Conservation (phyloP, 2,888 invertebrate genomes). For the Andrena bucephala region DNA sequence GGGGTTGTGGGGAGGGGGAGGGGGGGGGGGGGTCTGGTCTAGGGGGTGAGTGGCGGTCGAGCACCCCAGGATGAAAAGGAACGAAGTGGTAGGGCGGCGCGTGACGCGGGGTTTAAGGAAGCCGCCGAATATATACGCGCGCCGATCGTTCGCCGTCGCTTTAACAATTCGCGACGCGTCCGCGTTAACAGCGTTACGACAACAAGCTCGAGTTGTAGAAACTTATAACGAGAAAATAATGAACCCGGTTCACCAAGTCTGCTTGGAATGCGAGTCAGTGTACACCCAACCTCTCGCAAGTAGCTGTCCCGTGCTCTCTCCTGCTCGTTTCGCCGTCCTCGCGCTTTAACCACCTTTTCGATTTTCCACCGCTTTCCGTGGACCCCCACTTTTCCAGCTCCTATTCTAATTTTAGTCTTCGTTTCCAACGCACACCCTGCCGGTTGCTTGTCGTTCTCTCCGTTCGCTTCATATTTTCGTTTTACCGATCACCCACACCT, state of each 20-base stretch:
- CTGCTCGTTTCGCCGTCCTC: conserved; percentile 37
- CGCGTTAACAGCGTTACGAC: conserved; percentile 84
- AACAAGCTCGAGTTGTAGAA: conserved; percentile 84
- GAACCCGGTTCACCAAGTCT: conserved; percentile 83
- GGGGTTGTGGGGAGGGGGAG: not conserved
- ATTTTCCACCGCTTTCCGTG: conserved; percentile 54
- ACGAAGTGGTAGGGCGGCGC: conserved; percentile 57
- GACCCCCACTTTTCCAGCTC: conserved; percentile 9
- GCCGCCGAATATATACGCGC: conserved; percentile 65
- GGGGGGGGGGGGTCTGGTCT: not conserved
- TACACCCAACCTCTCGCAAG: conserved; percentile 61
- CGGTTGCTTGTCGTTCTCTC: not conserved
- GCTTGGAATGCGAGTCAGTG: conserved; percentile 83
- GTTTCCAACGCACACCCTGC: conserved; percentile 27
- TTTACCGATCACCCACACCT: conserved; percentile 49
- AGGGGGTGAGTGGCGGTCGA: conserved; percentile 48
- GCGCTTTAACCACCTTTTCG: conserved; percentile 54
- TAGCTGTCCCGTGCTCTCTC: conserved; percentile 44
- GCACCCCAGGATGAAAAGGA: conserved; percentile 58
- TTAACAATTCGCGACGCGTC: conserved; percentile 84
- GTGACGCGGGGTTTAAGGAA: conserved; percentile 64
- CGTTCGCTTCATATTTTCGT: conserved; percentile 55
- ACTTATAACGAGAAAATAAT: conserved; percentile 85
- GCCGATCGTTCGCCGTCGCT: conserved; percentile 73
- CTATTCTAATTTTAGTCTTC: conserved; percentile 61